phyloP scores from a whole-genome alignment of 2,888 invertebrate species.

The Pyrrhia umbra region DNA sequence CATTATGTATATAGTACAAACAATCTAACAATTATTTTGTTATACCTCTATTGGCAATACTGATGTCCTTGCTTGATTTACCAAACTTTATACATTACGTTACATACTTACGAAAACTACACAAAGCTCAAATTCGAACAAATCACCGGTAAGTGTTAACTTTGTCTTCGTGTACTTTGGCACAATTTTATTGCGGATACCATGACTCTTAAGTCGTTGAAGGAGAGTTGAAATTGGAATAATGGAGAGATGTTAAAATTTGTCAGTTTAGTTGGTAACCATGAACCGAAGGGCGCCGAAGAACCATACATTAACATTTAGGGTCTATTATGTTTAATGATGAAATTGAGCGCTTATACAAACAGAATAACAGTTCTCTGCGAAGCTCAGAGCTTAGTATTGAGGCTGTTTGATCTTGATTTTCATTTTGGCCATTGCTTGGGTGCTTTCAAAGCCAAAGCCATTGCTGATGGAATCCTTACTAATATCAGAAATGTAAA shows the following conservation, averaged over 20 bases:
- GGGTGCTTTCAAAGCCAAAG: constrained; percentile 8
- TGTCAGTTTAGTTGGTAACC: constrained; percentile 55
- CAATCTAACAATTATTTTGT: constrained; percentile 63
- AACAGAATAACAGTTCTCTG: constrained; percentile 46
- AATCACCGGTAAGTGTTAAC: constrained; percentile 12
- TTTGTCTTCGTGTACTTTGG: constrained; percentile 39
- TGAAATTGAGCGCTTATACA: constrained; percentile 56
- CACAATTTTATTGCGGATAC: constrained; percentile 25
- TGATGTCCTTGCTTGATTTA: constrained; percentile 60
- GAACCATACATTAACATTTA: constrained; percentile 65
- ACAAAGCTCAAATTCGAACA: constrained; percentile 28
- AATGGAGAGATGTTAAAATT: background rate
- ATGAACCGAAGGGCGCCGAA: constrained; percentile 63
- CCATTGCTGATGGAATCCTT: constrained; percentile 14
- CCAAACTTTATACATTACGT: constrained; percentile 6
- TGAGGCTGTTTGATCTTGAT: constrained; percentile 17
- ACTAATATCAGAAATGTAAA: too few species aligned
- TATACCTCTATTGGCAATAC: constrained; percentile 60
- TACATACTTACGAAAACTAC: background rate
- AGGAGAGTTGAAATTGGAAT: constrained; percentile 34
- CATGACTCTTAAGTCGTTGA: background rate
- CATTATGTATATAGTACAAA: constrained; percentile 53
- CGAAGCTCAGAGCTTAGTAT: constrained; percentile 25
- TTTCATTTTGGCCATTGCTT: constrained; percentile 16
- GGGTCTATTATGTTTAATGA: constrained; percentile 63